Evolutionary conservation across 2,113 vertebrate species (phyloP), one percentile per base, ranked within the genome.

Genomic region (Anguilla rostrata): DNA sequence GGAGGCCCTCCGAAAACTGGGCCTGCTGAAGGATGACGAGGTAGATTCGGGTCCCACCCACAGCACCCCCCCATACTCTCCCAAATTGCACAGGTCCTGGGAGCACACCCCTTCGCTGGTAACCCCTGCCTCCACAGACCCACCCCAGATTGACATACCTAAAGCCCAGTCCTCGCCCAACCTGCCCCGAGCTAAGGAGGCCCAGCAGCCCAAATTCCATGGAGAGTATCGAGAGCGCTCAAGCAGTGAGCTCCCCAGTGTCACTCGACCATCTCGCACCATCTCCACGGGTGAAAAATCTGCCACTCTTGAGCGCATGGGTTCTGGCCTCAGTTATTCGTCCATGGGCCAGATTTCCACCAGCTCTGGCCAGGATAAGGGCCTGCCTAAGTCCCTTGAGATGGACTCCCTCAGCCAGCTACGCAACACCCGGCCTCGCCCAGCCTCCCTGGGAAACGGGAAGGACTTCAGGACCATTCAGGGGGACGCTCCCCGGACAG

Each of bases 1-100:
- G 39, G 97, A 99, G 83, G 98, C 98, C 0, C 89, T 99, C 46
- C 92, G 95, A 86, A 99, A 99, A 88, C 93, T 99, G 0, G 98
- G 98, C 2, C 94, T 99, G 40, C 91, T 96, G 0, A 96, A 95
- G 89, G 91, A 91, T 81, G 92, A 92, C 0, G 90, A 91, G 3
- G 1, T 26, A 0, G 89, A 92, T 16, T 46, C 87, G 0, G 89
- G 93, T 4, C 71, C 71, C 8, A 0, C 57, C 0, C 0, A 66
- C 22, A 93, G 87, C 29, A 9, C 71, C 29, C n/a, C 71, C 2
- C 87, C 83, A 46, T 93, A 89, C 5, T 88, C 90, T 1, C 82
- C 86, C 12, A 89, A 91, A 82, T 83, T 83, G 5, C 78, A 90
- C 87, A 90, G 41, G 29, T 90, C 91, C 78, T 91, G 88, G 89